Evolutionary conservation across 2,797 vertebrate species (phyloP), one percentile per base, ranked within the genome.

Genomic region (Fringilla coelebs): DNA sequence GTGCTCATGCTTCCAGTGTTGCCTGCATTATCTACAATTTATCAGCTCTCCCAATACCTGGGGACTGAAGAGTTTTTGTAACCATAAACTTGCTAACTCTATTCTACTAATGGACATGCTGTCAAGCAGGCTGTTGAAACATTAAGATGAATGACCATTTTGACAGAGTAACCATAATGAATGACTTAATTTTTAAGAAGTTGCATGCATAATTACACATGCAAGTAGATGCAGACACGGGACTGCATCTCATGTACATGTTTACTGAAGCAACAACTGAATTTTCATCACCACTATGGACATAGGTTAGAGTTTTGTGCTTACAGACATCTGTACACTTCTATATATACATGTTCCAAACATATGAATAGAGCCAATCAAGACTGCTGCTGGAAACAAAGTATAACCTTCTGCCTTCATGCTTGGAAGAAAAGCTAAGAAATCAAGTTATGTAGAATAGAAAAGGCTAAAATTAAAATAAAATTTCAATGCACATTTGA

Each of bases 1-100:
- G 26, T 65, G 17, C 21, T 78, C 22, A 7, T 2, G 2, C 4
- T 41, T 63, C 31, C 5, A 1, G 10, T 3, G 2, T 10, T 38
- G 26, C 8, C 45, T 83, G 40, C 13, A 22, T 21, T 24, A 46
- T 16, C 43, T 54, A 60, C 11, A 70, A 20, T 49, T 54, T 49
- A 43, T 36, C 38, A 86, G 22, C 51, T 55, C 57, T 72, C 43
- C 10, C 38, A 88, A 0, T 40, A 32, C 24, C 16, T n/a, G 29
- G 57, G 31, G 43, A 91, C 10, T 21, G 22, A 79, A 60, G 10
- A 11, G 10, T 28, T 91, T 60, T 38, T 84, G 11, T 49, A 74
- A 67, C 49, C 32, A 89, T 24, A 32, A 92, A 55, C 67, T 70
- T 29, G 3, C 12, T 85, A 68, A 55, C 36, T 70, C 29, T 43